Evolutionary conservation across 2,888 invertebrate species (phyloP), one percentile per base, ranked within the genome.

Genomic region (Orthosia gothica): DNA sequence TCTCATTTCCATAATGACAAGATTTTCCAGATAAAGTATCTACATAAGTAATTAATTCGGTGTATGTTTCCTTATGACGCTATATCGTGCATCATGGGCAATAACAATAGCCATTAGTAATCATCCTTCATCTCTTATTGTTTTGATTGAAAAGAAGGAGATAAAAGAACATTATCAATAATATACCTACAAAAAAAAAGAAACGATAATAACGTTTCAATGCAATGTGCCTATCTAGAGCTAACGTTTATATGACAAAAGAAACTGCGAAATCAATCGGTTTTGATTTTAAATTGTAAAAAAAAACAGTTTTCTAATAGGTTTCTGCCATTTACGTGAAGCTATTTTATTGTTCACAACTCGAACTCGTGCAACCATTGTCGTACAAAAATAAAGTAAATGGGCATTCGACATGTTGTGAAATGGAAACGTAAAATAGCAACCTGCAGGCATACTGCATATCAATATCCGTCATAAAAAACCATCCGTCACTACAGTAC

Each of bases 241-340:
- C 18, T 40, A 20, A 20, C 12, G 26, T 50, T 47, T 63, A 49
- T n/a, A 47, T 57, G 20, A 58, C 62, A 58, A 70, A 52, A 52
- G 9, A 58, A 18, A 69, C 50, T 40, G n/a, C 52, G n/a, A 49
- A 49, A 40, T 3, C 54, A 74, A 40, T 13, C 50, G 58, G n/a
- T 47, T 32, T 49, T 26, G 7, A 63, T 69, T 47, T 63, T 12
- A 1, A 45, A 76, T 57, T 12, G 15, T 18, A 47, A 49, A 32
- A 62, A n/a, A 61, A 55, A 57, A 54, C 15, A 15, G 2, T 54
- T n/a, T 16, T 45, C 18, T 13, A 5, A 69, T 58, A 18, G 26
- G 47, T 76, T 76, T 76, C 40, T 26, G 11, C 18, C 18, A 54
- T 55, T 54, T 23, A 65, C 20, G 64, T 76, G 64, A 71, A 65